Percentiles rank a stretch among this genome's conserved stretches.
Evolutionary conservation across 92 coral and sea anemone species (phyloP).

Genomic region (Palythoa grandis): DNA sequence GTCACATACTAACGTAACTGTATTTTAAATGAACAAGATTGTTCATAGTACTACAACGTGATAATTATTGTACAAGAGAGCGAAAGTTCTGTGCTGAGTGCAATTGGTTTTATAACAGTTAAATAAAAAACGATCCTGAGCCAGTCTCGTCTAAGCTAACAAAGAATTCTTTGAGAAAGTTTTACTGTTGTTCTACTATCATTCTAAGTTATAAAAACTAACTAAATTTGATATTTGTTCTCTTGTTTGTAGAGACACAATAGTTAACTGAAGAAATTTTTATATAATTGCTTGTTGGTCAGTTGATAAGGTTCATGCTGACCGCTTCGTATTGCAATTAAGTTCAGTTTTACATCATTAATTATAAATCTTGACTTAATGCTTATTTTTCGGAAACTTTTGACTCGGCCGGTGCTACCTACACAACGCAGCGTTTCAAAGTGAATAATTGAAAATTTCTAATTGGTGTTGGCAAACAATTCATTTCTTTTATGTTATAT

Average conservation of each 20-base stretch:
- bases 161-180: neutral
- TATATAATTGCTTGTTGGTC: neutral
- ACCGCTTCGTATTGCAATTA: neutral
- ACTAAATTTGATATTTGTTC: conserved; percentile 15
- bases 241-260: conserved; percentile 24
- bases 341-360: neutral
- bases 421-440: neutral
- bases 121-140: neutral
- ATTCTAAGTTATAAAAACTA: conserved; percentile 10
- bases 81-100: neutral
- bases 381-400: neutral
- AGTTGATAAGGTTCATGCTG: neutral
- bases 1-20: neutral
- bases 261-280: neutral
- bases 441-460: neutral
- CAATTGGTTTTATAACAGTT: neutral
- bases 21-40: neutral
- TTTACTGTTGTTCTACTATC: conserved; percentile 9
- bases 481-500: neutral
- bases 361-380: conserved; percentile 1
- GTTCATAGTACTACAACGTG: neutral
- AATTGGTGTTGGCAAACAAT: neutral
- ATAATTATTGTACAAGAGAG: neutral
- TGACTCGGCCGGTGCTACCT: neutral
- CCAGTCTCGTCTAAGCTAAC: neutral